Evolutionary conservation across 2,113 vertebrate species (phyloP).

Genomic region (Tachycineta bicolor): DNA sequence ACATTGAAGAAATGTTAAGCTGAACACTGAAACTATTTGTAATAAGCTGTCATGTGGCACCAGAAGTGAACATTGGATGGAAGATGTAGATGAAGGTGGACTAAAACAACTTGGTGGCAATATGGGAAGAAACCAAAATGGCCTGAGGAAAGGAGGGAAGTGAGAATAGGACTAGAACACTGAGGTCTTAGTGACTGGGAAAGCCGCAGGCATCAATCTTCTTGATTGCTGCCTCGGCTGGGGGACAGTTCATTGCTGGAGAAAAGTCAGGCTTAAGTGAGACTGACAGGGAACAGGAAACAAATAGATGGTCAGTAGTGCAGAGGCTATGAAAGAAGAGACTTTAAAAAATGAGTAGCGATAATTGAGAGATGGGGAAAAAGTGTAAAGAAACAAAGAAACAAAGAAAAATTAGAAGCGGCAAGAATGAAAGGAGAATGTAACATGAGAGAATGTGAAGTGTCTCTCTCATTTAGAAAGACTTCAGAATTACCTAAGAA

Average conservation of each 20-base stretch:
- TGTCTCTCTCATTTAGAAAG: not conserved
- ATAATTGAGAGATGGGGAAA: not conserved
- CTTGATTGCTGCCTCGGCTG: not conserved
- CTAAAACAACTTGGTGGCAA: not conserved
- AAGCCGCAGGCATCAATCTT: not conserved
- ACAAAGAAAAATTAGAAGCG: not conserved
- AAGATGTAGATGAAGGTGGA: not conserved
- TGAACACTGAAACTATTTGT: not conserved
- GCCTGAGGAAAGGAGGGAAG: not conserved
- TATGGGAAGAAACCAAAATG: not conserved
- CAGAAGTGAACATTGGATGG: not conserved
- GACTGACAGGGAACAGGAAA: conserved; percentile 18
- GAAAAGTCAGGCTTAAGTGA: conserved; percentile 12
- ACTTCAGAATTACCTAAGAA: not conserved
- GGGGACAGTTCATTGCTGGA: not conserved
- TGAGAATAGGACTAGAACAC: not conserved
- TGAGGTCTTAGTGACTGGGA: not conserved
- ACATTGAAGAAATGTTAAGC: not conserved
- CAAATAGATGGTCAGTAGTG: not conserved
- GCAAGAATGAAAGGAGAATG: not conserved
- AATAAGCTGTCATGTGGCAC: not conserved
- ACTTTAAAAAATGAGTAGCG: not conserved
- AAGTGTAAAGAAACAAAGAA: not conserved
- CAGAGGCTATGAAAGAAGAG: not conserved
- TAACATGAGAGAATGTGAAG: not conserved